Base-by-base conservation (phyloP, 2,888 invertebrate species). In the Apocheima hispidaria region DNA sequence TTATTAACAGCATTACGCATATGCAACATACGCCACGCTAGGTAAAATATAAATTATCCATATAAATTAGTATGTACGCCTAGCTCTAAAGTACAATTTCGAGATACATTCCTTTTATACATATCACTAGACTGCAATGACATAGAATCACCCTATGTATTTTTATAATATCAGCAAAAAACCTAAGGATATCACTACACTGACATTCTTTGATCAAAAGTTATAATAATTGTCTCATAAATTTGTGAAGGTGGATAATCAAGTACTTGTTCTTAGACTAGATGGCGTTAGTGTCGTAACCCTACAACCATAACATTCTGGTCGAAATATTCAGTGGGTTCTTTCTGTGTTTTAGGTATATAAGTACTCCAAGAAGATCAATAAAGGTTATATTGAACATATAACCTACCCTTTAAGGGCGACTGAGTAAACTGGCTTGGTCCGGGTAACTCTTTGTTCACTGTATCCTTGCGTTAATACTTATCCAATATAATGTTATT, bases 31-130 rank as follows among this genome's bases (percentile, higher is more conserved):
- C 61, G 46, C 58, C 52, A 61, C 65, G 53, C 70, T 71, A 71
- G 70, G 68, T 78, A 77, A 73, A 74, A 75, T 76, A 81, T 81
- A 79, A 81, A 81, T 79, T 82, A 77, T 74, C 75, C 77, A 38
- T 65, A 65, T 58, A 77, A 81, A 86, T 84, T 84, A 88, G 88
- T 88, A 88, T 84, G 84, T 87, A 88, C 69, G 78, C 81, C 86
- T 88, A 89, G 72, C 62, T 76, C 86, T 88, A 89, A 76, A 76
- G 74, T 82, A 80, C 71, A 81, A 81, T 82, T 81, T 80, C 77
- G 86, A 87, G 87, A 86, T 83, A 83, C 79, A 81, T 82, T 83
- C 71, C 73, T 75, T 77, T 73, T 81, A 79, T 77, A 80, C 78
- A 85, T 81, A 81, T 78, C 67, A 72, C 64, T 65, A 59, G 65